These are phyloP conservation scores for Xestobium rufovillosum DNA, from an alignment of 2,888 invertebrate species.

Conservation along the genomic window DNA sequence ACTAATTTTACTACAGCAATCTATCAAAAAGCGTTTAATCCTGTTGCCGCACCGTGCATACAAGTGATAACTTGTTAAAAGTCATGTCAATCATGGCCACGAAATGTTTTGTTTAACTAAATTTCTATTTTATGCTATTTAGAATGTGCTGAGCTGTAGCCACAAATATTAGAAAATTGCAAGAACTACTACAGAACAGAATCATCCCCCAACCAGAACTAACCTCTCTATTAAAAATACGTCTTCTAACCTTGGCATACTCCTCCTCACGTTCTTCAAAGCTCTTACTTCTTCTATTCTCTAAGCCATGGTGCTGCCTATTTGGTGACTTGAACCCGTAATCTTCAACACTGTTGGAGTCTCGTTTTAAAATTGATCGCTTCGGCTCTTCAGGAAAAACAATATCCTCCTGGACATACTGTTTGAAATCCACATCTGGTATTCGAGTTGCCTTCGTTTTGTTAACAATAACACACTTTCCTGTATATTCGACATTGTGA, in stretches of 20 bases:
- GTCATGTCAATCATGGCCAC: no score
- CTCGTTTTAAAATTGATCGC: conserved; percentile 75
- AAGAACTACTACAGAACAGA: no score
- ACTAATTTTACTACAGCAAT: no score
- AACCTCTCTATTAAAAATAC: conserved; percentile 65
- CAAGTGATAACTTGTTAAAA: no score
- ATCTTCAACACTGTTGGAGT: conserved; percentile 74
- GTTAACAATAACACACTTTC: conserved; percentile 77
- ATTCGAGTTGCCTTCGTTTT: conserved; percentile 64
- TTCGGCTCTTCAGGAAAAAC: conserved; percentile 60
- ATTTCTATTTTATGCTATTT: no score
- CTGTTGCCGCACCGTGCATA: no score
- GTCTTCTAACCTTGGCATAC: conserved; percentile 74
- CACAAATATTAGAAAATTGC: no score
- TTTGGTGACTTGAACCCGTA: conserved; percentile 54
- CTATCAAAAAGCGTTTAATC: no score
- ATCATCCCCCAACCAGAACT: no score
- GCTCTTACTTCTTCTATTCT: conserved; percentile 69
- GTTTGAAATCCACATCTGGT: conserved; percentile 65
- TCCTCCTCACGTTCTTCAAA: conserved; percentile 89
- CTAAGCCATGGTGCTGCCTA: conserved; percentile 52
- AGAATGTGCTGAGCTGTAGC: no score
- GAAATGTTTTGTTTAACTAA: no score
- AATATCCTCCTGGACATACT: conserved; percentile 59
- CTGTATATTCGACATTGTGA: conserved; percentile 83